Percentiles rank a stretch among this genome's conserved stretches.
Evolutionary conservation across 1,140 invertebrate genomes (phyloP).

Genomic region (Macrostomum lignano): DNA sequence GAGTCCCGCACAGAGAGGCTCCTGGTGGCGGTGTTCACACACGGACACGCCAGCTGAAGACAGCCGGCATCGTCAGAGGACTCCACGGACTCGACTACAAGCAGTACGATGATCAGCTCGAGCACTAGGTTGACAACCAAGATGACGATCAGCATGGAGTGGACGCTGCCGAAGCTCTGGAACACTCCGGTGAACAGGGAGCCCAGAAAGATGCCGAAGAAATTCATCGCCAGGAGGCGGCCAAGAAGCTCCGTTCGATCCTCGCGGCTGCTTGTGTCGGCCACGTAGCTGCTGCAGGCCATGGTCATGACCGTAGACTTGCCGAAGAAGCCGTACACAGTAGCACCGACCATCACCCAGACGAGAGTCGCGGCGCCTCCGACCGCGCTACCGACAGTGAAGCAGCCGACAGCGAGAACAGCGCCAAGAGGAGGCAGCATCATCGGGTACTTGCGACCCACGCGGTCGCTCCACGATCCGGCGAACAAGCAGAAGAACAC

Average conservation of each 20-base stretch:
- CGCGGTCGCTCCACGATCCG: slow-evolving; percentile 22
- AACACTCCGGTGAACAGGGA: slow-evolving; percentile 16
- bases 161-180: slow-evolving; percentile 12
- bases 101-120: slow-evolving; percentile 11
- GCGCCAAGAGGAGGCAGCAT: slow-evolving; percentile 19
- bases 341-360: slow-evolving; percentile 12
- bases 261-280: slow-evolving; percentile 14
- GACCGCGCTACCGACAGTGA: slow-evolving; percentile 14
- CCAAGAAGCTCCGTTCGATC: slow-evolving; percentile 15
- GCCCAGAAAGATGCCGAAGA: slow-evolving; percentile 20
- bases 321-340: slow-evolving; percentile 16
- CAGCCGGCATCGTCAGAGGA: slow-evolving; percentile 6
- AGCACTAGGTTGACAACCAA: slow-evolving; percentile 11
- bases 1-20: background rate
- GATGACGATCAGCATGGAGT: slow-evolving; percentile 12
- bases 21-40: slow-evolving; percentile 3
- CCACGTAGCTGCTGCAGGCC: slow-evolving; percentile 22
- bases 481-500: slow-evolving; percentile 20
- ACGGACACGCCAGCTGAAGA: background rate
- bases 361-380: slow-evolving; percentile 9
- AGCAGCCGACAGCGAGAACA: slow-evolving; percentile 15
- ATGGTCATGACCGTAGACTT: slow-evolving; percentile 23
- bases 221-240: slow-evolving; percentile 20
- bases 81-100: background rate
- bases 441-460: slow-evolving; percentile 23